phyloP scores from a whole-genome alignment of 92 coral and sea anemone genomes.

The Epizoanthus ramosus region DNA sequence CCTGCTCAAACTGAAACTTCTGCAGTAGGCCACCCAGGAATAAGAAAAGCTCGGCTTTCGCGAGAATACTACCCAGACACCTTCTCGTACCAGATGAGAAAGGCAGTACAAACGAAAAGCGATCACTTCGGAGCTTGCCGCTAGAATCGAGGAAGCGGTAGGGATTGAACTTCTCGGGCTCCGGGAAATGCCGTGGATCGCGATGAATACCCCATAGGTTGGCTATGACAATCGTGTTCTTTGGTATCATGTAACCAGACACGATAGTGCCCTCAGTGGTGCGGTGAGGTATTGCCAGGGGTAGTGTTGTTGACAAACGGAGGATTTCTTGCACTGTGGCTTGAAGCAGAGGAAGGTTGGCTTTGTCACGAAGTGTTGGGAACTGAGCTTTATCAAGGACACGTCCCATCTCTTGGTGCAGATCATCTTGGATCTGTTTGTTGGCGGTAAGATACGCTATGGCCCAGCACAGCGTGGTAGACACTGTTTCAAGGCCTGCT shows the following conservation, averaged over 20 bases:
- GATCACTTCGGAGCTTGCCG: slow-evolving; percentile 58
- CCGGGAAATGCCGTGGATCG: slow-evolving; percentile 65
- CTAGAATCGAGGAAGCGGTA: slow-evolving; percentile 58
- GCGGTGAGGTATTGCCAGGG: slow-evolving; percentile 64
- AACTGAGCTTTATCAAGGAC: slow-evolving; percentile 51
- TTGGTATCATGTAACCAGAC: slow-evolving; percentile 59
- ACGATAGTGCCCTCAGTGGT: slow-evolving; percentile 45
- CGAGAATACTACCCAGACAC: slow-evolving; percentile 68
- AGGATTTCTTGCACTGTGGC: slow-evolving; percentile 70
- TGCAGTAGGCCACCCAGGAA: slow-evolving; percentile 69
- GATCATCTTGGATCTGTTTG: slow-evolving; percentile 52
- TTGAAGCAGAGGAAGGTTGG: slow-evolving; percentile 65
- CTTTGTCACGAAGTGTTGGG: slow-evolving; percentile 53
- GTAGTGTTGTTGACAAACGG: slow-evolving; percentile 59
- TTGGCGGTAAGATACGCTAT: slow-evolving; percentile 51
- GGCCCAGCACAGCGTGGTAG: slow-evolving; percentile 63
- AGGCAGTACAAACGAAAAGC: slow-evolving; percentile 44
- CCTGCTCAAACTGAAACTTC: slow-evolving; percentile 40
- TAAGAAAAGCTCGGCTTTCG: slow-evolving; percentile 64
- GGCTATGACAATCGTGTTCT: slow-evolving; percentile 53
- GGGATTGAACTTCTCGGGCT: slow-evolving; percentile 64
- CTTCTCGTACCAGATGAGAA: slow-evolving; percentile 72
- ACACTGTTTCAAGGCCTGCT: slow-evolving; percentile 70
- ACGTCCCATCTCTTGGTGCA: slow-evolving; percentile 52
- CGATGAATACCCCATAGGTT: slow-evolving; percentile 77